Percentiles rank a stretch among this genome's conserved stretches.
phyloP scores from a whole-genome alignment of 2,113 vertebrate genomes.

The Tragelaphus scriptus region DNA sequence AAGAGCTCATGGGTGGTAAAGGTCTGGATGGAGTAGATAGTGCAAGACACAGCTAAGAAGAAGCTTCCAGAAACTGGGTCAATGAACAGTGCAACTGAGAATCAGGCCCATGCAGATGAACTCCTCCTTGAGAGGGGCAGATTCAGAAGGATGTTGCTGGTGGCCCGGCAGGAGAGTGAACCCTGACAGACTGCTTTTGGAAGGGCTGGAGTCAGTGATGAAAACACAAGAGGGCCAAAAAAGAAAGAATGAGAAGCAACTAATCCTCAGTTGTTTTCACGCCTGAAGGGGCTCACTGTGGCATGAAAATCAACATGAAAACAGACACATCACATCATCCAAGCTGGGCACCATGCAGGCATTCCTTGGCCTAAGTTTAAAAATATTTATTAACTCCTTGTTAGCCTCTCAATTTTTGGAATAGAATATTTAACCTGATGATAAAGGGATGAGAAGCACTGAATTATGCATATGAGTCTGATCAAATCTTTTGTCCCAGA shows the following conservation, averaged over 20 bases:
- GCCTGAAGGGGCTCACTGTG: slow-evolving; percentile 20
- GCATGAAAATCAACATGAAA: slow-evolving; percentile 53
- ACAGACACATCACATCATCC: slow-evolving; percentile 26
- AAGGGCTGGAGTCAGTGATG: slow-evolving; percentile 6
- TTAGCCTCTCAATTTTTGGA: background rate
- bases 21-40: background rate
- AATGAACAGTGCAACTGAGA: background rate
- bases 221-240: slow-evolving; percentile 31
- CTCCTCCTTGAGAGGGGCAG: background rate
- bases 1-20: background rate
- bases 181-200: background rate
- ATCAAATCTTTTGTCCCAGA: background rate
- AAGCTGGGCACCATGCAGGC: background rate
- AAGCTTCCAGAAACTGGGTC: background rate
- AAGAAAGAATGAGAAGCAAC: slow-evolving; percentile 51
- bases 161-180: background rate
- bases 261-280: slow-evolving; percentile 51
- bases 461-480: background rate
- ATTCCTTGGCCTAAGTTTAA: slow-evolving; percentile 27
- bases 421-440: background rate
- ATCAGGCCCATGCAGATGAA: background rate
- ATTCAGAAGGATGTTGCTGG: background rate
- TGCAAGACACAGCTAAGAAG: background rate
- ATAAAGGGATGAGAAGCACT: background rate
- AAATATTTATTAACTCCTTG: slow-evolving; percentile 51